Conservation (phyloP, 2,113 vertebrate genomes). For the Sinocyclocheilus anshuiensis region DNA sequence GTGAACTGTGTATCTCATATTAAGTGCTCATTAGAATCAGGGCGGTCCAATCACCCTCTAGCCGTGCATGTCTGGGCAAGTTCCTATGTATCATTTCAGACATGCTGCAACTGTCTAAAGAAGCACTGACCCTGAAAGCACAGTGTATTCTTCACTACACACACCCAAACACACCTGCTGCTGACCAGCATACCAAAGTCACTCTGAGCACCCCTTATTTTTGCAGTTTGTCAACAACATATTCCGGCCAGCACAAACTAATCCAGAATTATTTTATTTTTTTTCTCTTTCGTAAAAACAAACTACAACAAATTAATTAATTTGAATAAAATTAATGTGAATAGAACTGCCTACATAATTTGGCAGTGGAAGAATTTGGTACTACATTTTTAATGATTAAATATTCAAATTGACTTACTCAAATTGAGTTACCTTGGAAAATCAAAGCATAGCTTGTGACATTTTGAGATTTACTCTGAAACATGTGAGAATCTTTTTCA, state of each 20-base stretch:
- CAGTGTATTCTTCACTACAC: constrained; percentile 38
- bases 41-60: neutral
- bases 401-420: neutral
- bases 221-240: neutral
- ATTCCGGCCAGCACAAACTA: neutral
- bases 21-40: neutral
- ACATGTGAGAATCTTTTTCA: too few species aligned
- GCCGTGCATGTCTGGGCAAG: constrained; percentile 47
- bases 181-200: constrained; percentile 45
- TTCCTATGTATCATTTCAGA: constrained; percentile 38
- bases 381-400: too few species aligned
- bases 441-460: neutral
- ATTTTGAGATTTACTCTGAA: neutral
- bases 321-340: too few species aligned
- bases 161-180: constrained; percentile 47
- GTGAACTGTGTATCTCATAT: neutral
- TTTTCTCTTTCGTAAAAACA: neutral
- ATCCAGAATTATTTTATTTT: too few species aligned
- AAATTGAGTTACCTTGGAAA: too few species aligned
- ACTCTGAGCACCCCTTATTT: neutral
- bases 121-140: constrained; percentile 33
- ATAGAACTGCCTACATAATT: too few species aligned
- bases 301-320: neutral
- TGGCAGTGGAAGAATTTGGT: neutral
- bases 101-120: constrained; percentile 42